phyloP scores from a whole-genome alignment of 1,140 invertebrate genomes.

The Drosophila bocki region DNA sequence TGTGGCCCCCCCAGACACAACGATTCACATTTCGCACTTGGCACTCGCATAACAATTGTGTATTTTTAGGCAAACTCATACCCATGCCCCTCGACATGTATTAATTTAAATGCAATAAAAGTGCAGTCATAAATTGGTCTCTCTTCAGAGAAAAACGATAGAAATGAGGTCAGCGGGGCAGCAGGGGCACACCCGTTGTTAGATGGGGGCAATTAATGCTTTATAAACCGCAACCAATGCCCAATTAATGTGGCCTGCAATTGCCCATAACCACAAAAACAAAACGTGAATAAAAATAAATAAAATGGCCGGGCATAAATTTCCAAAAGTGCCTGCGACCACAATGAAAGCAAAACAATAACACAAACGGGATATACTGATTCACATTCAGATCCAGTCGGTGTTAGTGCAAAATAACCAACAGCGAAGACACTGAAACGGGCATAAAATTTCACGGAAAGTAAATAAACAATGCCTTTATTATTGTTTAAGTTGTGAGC shows the following conservation, averaged over 20 bases:
- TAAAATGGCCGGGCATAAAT: slow-evolving; percentile 38
- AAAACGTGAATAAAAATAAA: slow-evolving; percentile 46
- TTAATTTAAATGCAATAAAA: slow-evolving; percentile 65
- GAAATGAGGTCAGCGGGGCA: slow-evolving; percentile 13
- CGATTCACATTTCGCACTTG: slow-evolving; percentile 31
- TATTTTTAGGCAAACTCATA: slow-evolving; percentile 49
- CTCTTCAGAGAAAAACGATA: neutral
- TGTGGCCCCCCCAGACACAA: slow-evolving; percentile 14
- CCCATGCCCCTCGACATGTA: slow-evolving; percentile 23
- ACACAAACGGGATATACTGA: slow-evolving; percentile 1
- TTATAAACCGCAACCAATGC: slow-evolving; percentile 59
- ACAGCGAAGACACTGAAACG: slow-evolving; percentile 37
- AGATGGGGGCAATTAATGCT: slow-evolving; percentile 53
- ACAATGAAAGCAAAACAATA: slow-evolving; percentile 38
- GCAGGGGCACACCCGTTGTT: slow-evolving; percentile 13
- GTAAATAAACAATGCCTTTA: slow-evolving; percentile 69
- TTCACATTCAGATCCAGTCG: slow-evolving; percentile 9
- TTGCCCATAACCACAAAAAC: slow-evolving; percentile 48
- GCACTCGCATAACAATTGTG: slow-evolving; percentile 45
- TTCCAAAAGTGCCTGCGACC: slow-evolving; percentile 57
- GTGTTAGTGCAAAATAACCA: slow-evolving; percentile 13
- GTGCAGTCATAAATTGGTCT: slow-evolving; percentile 40
- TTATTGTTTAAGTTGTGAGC: slow-evolving; percentile 67
- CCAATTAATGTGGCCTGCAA: slow-evolving; percentile 68
- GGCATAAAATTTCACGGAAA: slow-evolving; percentile 58